Evolutionary conservation across 2,888 invertebrate species (phyloP), one percentile per base, ranked within the genome.

Genomic region (Drosophila limbata): DNA sequence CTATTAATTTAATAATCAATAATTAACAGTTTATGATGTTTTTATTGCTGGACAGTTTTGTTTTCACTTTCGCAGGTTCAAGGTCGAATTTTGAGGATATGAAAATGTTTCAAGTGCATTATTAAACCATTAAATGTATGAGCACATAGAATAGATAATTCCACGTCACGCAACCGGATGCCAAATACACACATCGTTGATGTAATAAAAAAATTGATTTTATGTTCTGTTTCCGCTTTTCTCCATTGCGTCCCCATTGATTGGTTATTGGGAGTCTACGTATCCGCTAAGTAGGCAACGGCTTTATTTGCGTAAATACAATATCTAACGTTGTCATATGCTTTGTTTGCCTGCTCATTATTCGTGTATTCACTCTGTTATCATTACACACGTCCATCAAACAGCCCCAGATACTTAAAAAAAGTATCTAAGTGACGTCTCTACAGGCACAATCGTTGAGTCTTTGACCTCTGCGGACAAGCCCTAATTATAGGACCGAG

Each of bases 281-380:
- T 52, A 72, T 67, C 78, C 77, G 37, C 56, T 44, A 79, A 79
- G 73, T 79, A 80, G 80, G 79, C 79, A 80, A 73, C 67, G 64
- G 44, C 61, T 63, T 69, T 80, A 44, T 50, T 39, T 47, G 40
- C 21, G 37, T 52, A n/a, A n/a, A n/a, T n/a, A n/a, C n/a, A n/a
- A 52, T 15, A 15, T 48, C 48, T 31, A 53, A 61, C 65, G 8
- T 37, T 42, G 21, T 25, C 19, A 15, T 45, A 45, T 4, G 25
- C 31, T 35, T n/a, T 17, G 40, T 60, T 64, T 68, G 25, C 56
- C 31, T 61, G 44, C 57, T 51, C 51, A 47, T 25, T 25, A 40
- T 48, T 19, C 39, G 11, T 47, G 15, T 21, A 44, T 44, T 10
- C 21, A n/a, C n/a, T 1, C 55, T 68, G 62, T 79, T 76, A 78